Base-by-base conservation (phyloP, 2,888 invertebrate genomes). In the Allacma fusca region DNA sequence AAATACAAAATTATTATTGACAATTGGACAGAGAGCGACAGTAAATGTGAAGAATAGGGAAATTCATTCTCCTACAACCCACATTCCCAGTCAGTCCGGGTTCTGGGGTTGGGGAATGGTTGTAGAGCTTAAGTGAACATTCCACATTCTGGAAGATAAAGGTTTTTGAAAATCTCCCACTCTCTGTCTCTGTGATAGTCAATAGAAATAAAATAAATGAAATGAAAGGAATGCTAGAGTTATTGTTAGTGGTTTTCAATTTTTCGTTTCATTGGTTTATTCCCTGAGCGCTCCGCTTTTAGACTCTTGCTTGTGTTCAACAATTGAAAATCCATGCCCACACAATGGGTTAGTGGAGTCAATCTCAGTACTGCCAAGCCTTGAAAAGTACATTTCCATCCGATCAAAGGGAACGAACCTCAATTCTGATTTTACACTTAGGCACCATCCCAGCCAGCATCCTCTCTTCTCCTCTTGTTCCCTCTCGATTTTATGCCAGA, bases 211-310 rank as follows among this genome's bases (percentile, higher is more conserved):
- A 50, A 50, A n/a, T 13, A 50, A 50, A 50, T 13, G 50, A 50
- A 50, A 50, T 5, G 50, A 50, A 50, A 50, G 50, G 50, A 50
- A 50, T 50, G 4, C 50, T 16, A n/a, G 50, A 50, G 50, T 50
- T 50, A 50, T 50, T 50, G 50, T 50, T 50, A 50, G 50, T 50
- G 50, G 50, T 50, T 50, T 50, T 50, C 50, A 50, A 50, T 50
- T 50, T 50, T 50, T 50, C 50, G 50, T 50, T 13, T n/a, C 16
- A 50, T 50, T 50, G 50, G 50, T 50, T 34, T 50, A 50, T 50
- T 50, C 50, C 50, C 50, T n/a, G 19, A 5, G 34, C 34, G 4
- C 34, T 34, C 34, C 9, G 5, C 34, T 4, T 34, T 34, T 50
- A 50, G 50, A 2, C 50, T 13, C n/a, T 9, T 50, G 2, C 2